Evolutionary conservation across 2,888 invertebrate genomes (phyloP), one percentile per base, ranked within the genome.

Genomic region (Thereva unica): DNA sequence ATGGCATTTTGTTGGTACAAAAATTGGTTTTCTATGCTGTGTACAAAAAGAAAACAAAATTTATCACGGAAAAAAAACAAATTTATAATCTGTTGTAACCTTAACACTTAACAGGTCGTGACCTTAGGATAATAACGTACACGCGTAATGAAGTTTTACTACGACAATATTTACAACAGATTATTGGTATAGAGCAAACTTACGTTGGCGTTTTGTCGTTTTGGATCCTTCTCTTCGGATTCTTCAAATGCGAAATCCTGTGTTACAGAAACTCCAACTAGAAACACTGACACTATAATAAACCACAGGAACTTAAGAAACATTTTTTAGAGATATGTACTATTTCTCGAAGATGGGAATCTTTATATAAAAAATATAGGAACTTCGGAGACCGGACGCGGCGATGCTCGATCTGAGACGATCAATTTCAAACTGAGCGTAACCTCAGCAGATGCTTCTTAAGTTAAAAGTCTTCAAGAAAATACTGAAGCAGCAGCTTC

Each of bases 1-100:
- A 1, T 85, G 83, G 74, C 90, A 91, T 73, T 79, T 80, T 0
- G 83, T 81, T 1, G 87, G 87, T 37, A 84, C 78, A 70, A 78
- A 85, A 1, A 88, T 77, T 6, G 89, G 88, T 65, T 79, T 77
- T 4, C 87, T 81, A 70, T 83, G 77, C 85, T 85, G 77, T 47
- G 4, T 47, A 23, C 5, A 47, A 61, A 56, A 67, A 52, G 6
- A 65, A 45, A 69, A 45, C 12, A 12, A 37, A 38, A 59, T 37
- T 35, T 35, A 35, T 44, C 4, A 57, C n/a, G n/a, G n/a, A 35
- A 7, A 57, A 34, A 12, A n/a, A 54, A 12, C 4, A 37, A 53
- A 37, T 35, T 7, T 35, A 35, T n/a, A 4, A 37, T n/a, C 3
- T 12, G 10, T 23, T 41, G 3, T 42, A 44, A 42, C 12, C 23